Evolutionary conservation across 1,140 invertebrate species (phyloP), one percentile per base, ranked within the genome.

Genomic region (Achatina immaculata): DNA sequence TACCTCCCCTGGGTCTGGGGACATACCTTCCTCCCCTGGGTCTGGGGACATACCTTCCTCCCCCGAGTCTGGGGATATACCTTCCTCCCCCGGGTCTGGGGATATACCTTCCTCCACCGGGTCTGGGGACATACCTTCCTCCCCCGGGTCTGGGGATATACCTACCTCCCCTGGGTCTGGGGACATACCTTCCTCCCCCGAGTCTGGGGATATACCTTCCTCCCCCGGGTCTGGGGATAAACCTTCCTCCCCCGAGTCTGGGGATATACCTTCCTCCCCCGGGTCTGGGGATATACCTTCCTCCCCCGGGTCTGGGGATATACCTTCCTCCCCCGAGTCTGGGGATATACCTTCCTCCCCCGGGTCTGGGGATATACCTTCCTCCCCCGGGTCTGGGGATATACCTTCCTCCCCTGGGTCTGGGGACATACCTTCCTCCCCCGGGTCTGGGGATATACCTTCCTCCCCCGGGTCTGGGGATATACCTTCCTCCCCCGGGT

Each of bases 11-110:
- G 31, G 4, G 55, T 42, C 62, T 78, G 45, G n/a, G n/a, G n/a
- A 62, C 42, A 19, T 42, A 62, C 62, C 42, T n/a, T 40, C 43
- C 28, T 68, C 55, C 6, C 62, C 58, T 24, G 21, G 45, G 76
- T 28, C 16, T 40, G 38, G 55, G 66, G 48, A 65, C 42, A 66
- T 65, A 65, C 65, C 68, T 62, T 31, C 76, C 62, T 42, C 16
- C 34, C 42, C 48, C 34, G 28, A 28, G 62, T 7, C 11, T 19
- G 55, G 65, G 62, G 65, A 45, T 55, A 78, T 62, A 65, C 40
- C 43, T 16, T 36, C n/a, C 62, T 31, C 16, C 31, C 62, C 28
- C n/a, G n/a, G 40, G 71, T 19, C n/a, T 38, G 34, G 42, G 34
- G 31, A 14, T 72, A 36, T 14, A 34, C n/a, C 36, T 72, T 24